phyloP scores from a whole-genome alignment of 2,888 invertebrate species.

The Griposia aprilina region DNA sequence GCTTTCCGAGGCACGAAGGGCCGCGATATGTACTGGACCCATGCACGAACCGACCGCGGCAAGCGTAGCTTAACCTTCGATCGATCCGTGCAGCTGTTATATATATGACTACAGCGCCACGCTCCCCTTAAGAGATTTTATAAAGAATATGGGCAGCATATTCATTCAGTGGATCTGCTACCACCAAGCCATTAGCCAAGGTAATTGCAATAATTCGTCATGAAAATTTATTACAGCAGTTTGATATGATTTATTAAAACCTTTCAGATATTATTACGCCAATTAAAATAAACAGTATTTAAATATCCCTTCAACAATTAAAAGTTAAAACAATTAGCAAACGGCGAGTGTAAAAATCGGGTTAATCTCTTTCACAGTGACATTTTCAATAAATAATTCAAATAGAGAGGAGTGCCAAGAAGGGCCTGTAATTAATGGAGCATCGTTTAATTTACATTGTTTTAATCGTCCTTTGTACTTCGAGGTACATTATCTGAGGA shows the following conservation, averaged over 20 bases:
- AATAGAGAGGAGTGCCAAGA: constrained; percentile 46
- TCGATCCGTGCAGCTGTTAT: background rate
- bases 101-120: too few species aligned
- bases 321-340: constrained; percentile 33
- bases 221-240: background rate
- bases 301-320: constrained; percentile 3
- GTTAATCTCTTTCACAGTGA: constrained; percentile 32
- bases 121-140: background rate
- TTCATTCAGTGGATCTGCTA: background rate
- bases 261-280: background rate
- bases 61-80: background rate
- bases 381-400: constrained; percentile 57
- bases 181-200: background rate
- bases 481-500: constrained; percentile 47
- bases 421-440: constrained; percentile 46
- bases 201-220: background rate
- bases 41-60: background rate
- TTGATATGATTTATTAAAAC: background rate
- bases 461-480: constrained; percentile 55
- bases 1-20: background rate
- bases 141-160: background rate
- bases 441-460: constrained; percentile 60
- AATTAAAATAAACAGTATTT: background rate
- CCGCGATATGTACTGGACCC: background rate
- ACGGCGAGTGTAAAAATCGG: constrained; percentile 39